A percentile compares a stretch with the other conserved stretches of the same genome.
Evolutionary conservation across 2,113 vertebrate species (phyloP).

Genomic region (Ardeotis arabs): DNA sequence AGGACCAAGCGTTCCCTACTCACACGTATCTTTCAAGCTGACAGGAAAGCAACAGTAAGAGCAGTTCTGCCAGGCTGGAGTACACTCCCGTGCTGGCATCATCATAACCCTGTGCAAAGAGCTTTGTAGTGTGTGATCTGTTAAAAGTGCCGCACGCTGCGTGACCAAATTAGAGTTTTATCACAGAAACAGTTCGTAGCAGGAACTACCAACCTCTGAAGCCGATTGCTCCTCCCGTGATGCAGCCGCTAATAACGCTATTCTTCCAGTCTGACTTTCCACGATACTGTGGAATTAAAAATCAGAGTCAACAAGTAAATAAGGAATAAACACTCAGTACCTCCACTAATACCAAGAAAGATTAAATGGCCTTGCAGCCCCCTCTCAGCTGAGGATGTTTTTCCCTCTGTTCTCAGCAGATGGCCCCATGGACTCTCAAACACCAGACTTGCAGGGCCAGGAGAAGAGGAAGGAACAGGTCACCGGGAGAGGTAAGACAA

Average conservation of each 20-base stretch:
- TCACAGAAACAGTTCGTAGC: neutral
- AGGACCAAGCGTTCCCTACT: neutral
- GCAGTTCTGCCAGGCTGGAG: neutral
- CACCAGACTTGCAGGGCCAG: neutral
- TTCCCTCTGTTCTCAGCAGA: conserved; percentile 53
- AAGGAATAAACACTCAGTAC: rapidly evolving
- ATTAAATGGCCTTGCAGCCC: neutral
- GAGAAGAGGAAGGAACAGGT: neutral
- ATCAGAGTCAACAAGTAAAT: neutral
- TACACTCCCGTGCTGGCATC: neutral
- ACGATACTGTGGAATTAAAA: conserved; percentile 81
- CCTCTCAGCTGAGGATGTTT: neutral
- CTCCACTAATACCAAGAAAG: neutral
- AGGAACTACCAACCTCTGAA: conserved; percentile 84
- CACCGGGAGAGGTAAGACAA: neutral
- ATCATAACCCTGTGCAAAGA: neutral
- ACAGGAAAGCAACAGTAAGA: neutral
- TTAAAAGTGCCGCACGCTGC: neutral
- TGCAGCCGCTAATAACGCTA: conserved; percentile 93
- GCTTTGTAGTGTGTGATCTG: neutral
- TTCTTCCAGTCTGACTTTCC: conserved; percentile 98
- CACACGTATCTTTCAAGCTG: neutral
- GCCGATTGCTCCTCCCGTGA: conserved; percentile 93
- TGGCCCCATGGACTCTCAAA: conserved; percentile 26
- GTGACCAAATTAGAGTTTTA: neutral